Evolutionary conservation across 2,797 vertebrate genomes (phyloP), one percentile per base, ranked within the genome.

Genomic region (Pipistrellus pipistrellus): DNA sequence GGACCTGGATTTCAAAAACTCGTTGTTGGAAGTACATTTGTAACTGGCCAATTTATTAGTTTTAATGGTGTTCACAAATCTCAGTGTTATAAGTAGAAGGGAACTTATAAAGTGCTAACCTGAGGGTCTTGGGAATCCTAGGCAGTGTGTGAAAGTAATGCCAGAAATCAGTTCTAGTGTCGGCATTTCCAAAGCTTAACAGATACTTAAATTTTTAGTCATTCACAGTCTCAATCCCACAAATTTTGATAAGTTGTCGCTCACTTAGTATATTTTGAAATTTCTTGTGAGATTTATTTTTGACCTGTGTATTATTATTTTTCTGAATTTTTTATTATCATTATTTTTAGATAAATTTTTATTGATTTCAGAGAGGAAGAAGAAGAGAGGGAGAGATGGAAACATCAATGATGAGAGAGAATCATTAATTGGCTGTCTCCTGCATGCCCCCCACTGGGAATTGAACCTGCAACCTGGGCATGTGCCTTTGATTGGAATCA

Each of bases 81-180:
- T 93, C 32, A 75, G 87, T 80, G 53, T 84, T 90, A 80, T 46
- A 89, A 95, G 48, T 71, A 59, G 15, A 78, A 62, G 46, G 69
- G 38, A 94, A 91, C 91, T 96, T 91, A 90, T 55, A 30, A 71
- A 85, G 55, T 62, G 5, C 90, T 94, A 96, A 93, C 32, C 84
- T 78, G 84, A 44, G 90, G 85, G 30, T 94, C 88, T 86, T 88
- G 66, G 73, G 84, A 93, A 95, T 95, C 68, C 32, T 95, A 66
- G 44, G 30, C 88, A 90, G 82, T 78, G 93, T 93, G 88, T 92
- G 69, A 90, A 97, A 96, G 77, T 80, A 91, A 92, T 93, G 94
- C 88, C 69, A 57, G 69, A 96, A 69, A 90, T 85, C 64, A 75
- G 32, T 59, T 62, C 75, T 68, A 66, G 85, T 92, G 87, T 85